These are phyloP conservation scores for Chrosomus eos DNA, from an alignment of 2,797 vertebrate genomes.

Conservation along the genomic window DNA sequence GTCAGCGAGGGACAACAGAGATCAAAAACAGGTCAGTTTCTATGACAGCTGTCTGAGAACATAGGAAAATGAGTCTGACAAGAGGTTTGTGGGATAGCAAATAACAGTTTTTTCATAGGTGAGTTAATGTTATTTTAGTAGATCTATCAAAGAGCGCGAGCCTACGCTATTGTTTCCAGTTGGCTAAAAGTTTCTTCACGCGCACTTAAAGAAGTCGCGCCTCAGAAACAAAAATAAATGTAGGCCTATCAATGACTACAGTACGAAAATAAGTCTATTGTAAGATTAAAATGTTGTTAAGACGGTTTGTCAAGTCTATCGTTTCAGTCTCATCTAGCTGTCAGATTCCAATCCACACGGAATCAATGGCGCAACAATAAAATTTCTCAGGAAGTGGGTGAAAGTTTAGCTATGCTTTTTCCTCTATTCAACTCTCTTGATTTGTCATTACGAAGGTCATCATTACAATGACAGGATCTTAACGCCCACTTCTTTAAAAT, in stretches of 20 bases:
- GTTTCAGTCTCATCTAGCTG: background rate
- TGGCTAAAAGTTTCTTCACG: background rate
- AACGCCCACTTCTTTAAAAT: background rate
- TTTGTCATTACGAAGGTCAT: slow-evolving; percentile 7
- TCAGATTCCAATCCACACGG: background rate
- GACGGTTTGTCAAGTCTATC: background rate
- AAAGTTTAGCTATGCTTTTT: slow-evolving; percentile 29
- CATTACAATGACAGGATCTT: background rate
- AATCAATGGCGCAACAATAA: slow-evolving; percentile 30
- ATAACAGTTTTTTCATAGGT: background rate
- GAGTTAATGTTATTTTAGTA: background rate
- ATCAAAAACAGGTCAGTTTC: slow-evolving; percentile 37
- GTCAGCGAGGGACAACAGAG: slow-evolving; percentile 7
- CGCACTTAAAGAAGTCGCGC: background rate
- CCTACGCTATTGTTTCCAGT: background rate
- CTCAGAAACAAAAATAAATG: background rate
- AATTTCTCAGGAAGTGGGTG: slow-evolving; percentile 37
- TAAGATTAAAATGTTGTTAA: background rate
- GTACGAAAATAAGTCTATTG: background rate
- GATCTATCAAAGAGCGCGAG: background rate
- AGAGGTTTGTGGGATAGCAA: background rate
- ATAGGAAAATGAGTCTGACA: too few relatives aligned
- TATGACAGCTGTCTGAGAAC: background rate
- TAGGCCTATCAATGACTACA: background rate
- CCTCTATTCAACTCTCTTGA: background rate